Percentiles rank a stretch among this genome's conserved stretches.
These are phyloP conservation scores for Troides oblongomaculatus DNA, from an alignment of 2,888 invertebrate species.

Conservation along the genomic window DNA sequence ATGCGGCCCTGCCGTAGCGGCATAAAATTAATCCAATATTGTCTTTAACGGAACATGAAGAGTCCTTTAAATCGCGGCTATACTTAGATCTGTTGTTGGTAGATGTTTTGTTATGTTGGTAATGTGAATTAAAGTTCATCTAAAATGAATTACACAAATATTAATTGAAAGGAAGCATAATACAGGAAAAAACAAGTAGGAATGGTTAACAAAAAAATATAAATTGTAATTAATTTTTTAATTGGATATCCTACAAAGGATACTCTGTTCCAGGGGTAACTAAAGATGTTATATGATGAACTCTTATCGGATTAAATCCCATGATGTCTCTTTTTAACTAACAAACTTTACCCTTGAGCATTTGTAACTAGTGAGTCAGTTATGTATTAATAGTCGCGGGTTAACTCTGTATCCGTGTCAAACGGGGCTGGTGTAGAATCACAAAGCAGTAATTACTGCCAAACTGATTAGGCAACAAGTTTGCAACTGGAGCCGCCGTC, in stretches of 20 bases:
- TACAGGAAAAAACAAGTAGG: too few species aligned
- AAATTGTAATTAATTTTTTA: too few species aligned
- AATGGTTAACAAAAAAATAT: too few species aligned
- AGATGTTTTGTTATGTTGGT: not conserved
- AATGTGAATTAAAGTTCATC: too few species aligned
- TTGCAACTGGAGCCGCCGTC: not conserved
- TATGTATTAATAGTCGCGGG: not conserved
- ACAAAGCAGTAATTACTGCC: not conserved
- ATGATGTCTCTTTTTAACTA: not conserved
- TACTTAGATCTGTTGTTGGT: not conserved
- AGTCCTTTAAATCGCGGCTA: slow-evolving; percentile 1
- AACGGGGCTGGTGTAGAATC: not conserved
- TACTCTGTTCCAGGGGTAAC: too few species aligned
- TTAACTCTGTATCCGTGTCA: not conserved
- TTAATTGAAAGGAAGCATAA: too few species aligned
- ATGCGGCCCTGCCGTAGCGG: slow-evolving; percentile 4
- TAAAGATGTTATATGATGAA: too few species aligned
- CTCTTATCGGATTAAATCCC: too few species aligned
- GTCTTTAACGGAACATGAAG: slow-evolving; percentile 1
- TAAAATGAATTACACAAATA: too few species aligned
- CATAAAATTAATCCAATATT: slow-evolving; percentile 23
- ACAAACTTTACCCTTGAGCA: not conserved
- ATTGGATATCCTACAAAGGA: too few species aligned
- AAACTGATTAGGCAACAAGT: not conserved
- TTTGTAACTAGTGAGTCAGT: not conserved